These are phyloP conservation scores for Oryzias javanicus DNA, from an alignment of 2,113 vertebrate species.

Conservation along the genomic window DNA sequence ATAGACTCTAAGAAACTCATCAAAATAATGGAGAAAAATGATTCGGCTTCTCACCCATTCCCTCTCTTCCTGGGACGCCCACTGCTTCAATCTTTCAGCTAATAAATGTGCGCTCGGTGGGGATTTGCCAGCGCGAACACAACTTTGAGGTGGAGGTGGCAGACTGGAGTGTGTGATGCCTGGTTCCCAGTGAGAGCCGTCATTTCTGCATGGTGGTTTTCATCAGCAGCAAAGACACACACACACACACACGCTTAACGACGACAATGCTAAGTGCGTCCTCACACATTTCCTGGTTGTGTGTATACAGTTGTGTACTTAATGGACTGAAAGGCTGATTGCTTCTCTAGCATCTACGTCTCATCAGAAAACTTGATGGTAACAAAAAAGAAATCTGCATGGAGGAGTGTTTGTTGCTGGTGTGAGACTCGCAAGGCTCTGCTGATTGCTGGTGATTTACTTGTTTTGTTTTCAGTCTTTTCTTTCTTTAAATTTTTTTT, in stretches of 20 bases:
- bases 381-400: constrained; percentile 40
- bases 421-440: constrained; percentile 1
- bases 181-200: constrained; percentile 35
- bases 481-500: background rate
- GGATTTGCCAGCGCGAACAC: constrained; percentile 25
- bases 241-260: constrained; percentile 4
- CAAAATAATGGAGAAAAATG: constrained; percentile 51
- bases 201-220: constrained; percentile 26
- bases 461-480: background rate
- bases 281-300: constrained; percentile 12
- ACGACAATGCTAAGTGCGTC: constrained; percentile 20
- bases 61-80: constrained; percentile 28
- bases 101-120: constrained; percentile 41
- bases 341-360: constrained; percentile 47
- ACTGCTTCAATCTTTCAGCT: constrained; percentile 44
- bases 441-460: constrained; percentile 30
- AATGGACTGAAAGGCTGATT: constrained; percentile 67
- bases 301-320: constrained; percentile 28
- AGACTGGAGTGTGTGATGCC: constrained; percentile 19
- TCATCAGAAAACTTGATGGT: constrained; percentile 49
- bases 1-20: constrained; percentile 41
- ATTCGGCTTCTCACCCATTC: constrained; percentile 15
- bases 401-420: constrained; percentile 19
- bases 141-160: constrained; percentile 36
- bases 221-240: constrained; percentile 14